Conservation (phyloP, 2,797 vertebrate genomes). For the Orestias chungarensis region DNA sequence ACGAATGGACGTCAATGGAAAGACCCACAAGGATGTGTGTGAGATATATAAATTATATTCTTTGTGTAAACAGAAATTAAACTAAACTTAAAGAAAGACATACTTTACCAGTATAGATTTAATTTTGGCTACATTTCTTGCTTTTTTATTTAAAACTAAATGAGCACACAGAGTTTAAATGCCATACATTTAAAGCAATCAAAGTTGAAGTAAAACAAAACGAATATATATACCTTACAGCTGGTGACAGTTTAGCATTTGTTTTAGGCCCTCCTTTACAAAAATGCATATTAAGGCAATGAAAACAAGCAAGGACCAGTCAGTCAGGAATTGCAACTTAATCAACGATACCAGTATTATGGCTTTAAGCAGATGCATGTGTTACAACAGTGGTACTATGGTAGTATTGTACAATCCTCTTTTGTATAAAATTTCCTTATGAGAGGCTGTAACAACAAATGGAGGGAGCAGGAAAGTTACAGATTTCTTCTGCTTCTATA, state of each 20-base stretch:
- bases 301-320: constrained; percentile 65
- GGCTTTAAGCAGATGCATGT: constrained; percentile 59
- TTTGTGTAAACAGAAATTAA: constrained; percentile 6
- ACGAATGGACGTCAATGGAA: too few relatives aligned
- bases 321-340: constrained; percentile 59
- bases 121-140: constrained; percentile 69
- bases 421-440: constrained; percentile 57
- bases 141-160: constrained; percentile 82
- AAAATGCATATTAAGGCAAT: constrained; percentile 61
- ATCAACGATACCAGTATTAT: constrained; percentile 63
- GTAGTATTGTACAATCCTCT: constrained; percentile 73
- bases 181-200: constrained; percentile 66
- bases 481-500: constrained; percentile 70
- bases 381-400: constrained; percentile 70
- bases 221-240: constrained; percentile 64
- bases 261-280: constrained; percentile 68
- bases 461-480: constrained; percentile 53
- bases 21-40: too few relatives aligned
- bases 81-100: constrained; percentile 9
- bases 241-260: constrained; percentile 64
- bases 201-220: constrained; percentile 44
- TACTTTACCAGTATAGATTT: constrained; percentile 22
- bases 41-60: too few relatives aligned
- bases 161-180: constrained; percentile 71
- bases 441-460: constrained; percentile 55